Conservation (phyloP, 2,888 invertebrate genomes). For the Lordiphosa andalusiaca region DNA sequence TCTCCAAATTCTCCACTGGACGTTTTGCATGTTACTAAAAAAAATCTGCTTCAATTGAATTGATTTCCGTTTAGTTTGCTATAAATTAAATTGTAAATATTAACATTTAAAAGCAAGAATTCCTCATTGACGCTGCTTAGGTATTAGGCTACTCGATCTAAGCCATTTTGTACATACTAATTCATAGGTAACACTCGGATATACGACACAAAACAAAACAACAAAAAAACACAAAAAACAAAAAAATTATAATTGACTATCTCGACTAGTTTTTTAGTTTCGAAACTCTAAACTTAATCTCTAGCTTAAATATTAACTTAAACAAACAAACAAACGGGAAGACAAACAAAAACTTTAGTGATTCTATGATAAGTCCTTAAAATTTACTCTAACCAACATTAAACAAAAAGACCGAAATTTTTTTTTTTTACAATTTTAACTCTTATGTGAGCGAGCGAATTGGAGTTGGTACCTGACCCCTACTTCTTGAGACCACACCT, state of each 20-base stretch:
- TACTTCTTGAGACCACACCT: too few species aligned
- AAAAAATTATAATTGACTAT: conserved; percentile 58
- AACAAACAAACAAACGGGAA: conserved; percentile 61
- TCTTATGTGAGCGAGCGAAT: too few species aligned
- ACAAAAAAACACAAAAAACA: conserved; percentile 14
- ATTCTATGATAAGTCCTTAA: conserved; percentile 71
- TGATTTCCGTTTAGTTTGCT: conserved; percentile 51
- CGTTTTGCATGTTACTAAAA: conserved; percentile 74
- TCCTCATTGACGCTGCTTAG: conserved; percentile 56
- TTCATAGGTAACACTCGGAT: conserved; percentile 50
- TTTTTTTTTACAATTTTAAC: conserved; percentile 19
- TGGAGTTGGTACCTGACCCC: too few species aligned
- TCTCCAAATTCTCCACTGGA: conserved; percentile 44
- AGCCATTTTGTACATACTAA: conserved; percentile 65
- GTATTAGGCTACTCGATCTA: conserved; percentile 50
- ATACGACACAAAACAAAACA: conserved; percentile 35
- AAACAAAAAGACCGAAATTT: background rate
- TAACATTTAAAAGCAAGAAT: conserved; percentile 45
- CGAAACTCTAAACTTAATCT: conserved; percentile 53
- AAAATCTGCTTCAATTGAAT: conserved; percentile 71
- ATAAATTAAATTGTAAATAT: conserved; percentile 59
- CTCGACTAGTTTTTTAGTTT: conserved; percentile 56
- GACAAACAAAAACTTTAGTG: conserved; percentile 71
- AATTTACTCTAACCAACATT: conserved; percentile 29
- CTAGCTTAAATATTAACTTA: conserved; percentile 59